phyloP scores from a whole-genome alignment of 2,888 invertebrate genomes.

The Sicus ferrugineus region DNA sequence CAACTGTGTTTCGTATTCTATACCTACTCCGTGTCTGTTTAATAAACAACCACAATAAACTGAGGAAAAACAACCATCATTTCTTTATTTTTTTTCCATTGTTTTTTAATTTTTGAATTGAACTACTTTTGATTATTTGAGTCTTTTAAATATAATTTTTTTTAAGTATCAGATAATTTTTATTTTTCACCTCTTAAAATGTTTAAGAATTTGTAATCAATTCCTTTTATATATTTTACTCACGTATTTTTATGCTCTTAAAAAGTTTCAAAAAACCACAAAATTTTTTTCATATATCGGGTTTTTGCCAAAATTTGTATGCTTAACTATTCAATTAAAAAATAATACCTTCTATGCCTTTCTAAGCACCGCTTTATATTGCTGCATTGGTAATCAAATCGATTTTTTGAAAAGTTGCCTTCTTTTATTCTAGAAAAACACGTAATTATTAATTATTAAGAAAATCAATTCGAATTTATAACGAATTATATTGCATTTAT shows the following conservation, averaged over 20 bases:
- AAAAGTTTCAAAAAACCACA: too few species aligned
- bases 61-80: constrained; percentile 27
- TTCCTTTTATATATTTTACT: background rate
- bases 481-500: background rate
- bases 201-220: background rate
- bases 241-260: background rate
- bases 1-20: constrained; percentile 26
- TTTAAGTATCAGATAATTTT: too few species aligned
- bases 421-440: constrained; percentile 27
- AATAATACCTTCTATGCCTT: constrained; percentile 15
- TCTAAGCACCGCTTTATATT: constrained; percentile 22
- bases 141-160: too few species aligned
- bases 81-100: constrained; percentile 1
- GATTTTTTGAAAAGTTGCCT: constrained; percentile 34
- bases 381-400: constrained; percentile 29
- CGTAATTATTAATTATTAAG: constrained; percentile 6
- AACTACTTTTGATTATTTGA: background rate
- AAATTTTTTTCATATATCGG: background rate
- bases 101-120: constrained; percentile 1
- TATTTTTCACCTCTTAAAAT: too few species aligned
- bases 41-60: constrained; percentile 28
- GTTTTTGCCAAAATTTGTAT: background rate
- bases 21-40: constrained; percentile 32
- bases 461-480: constrained; percentile 30
- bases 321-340: background rate